A percentile compares a stretch with the other conserved stretches of the same genome.
Conservation (phyloP, 2,888 invertebrate genomes). For the Cacoxenus indagator region DNA sequence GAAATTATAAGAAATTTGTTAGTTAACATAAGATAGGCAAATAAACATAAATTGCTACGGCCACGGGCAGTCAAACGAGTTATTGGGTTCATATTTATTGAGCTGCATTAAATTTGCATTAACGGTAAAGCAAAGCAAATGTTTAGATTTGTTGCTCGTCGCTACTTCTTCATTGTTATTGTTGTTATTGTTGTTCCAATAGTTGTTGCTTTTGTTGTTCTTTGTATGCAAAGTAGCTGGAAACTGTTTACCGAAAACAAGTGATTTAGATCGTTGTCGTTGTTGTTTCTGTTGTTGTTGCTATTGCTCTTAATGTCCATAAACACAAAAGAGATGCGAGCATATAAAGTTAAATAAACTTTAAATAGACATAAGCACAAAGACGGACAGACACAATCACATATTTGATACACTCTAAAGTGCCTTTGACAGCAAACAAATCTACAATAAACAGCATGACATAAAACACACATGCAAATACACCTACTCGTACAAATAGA, state of each 20-base stretch:
- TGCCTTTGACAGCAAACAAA: no score
- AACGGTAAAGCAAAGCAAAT: conserved; percentile 49
- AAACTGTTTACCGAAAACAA: background rate
- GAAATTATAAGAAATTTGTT: no score
- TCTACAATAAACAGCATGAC: no score
- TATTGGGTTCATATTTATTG: conserved; percentile 47
- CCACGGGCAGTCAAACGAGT: background rate
- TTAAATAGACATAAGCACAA: background rate
- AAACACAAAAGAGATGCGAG: no score
- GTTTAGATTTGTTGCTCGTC: background rate
- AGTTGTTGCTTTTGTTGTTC: background rate
- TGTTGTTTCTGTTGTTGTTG: background rate
- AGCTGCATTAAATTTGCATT: conserved; percentile 58
- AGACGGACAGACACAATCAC: background rate
- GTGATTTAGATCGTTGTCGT: conserved; percentile 17
- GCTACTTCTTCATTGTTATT: background rate
- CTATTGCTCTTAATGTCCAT: background rate
- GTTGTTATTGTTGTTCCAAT: background rate
- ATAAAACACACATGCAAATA: no score
- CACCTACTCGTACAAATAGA: no score
- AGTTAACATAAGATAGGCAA: no score
- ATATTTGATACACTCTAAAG: no score
- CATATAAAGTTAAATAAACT: no score
- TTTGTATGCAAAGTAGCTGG: conserved; percentile 8
- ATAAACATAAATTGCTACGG: no score